phyloP scores from a whole-genome alignment of 2,113 vertebrate genomes.

The Natator depressus region DNA sequence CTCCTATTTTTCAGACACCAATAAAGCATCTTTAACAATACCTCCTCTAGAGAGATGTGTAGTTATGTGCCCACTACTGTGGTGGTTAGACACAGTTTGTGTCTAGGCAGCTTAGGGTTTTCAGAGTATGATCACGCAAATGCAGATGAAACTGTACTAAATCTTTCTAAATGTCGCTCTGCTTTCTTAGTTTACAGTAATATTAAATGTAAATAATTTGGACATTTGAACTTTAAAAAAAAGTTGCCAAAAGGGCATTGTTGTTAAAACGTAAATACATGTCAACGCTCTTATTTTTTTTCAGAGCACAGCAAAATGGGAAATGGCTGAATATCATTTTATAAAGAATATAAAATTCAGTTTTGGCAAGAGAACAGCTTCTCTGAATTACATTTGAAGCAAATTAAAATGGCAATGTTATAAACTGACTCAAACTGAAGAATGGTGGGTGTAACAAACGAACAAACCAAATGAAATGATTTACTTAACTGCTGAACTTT shows the following conservation, averaged over 20 bases:
- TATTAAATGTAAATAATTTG: not conserved
- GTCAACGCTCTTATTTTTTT: not conserved
- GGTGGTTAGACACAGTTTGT: not conserved
- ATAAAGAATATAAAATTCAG: not conserved
- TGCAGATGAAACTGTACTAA: not conserved
- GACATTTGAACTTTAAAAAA: not conserved
- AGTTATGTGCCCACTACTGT: not conserved
- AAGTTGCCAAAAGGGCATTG: not conserved
- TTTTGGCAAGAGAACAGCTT: not conserved
- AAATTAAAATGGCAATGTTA: not conserved
- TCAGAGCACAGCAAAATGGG: not conserved
- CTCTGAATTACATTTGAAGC: not conserved
- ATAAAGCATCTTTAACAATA: not conserved
- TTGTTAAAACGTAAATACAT: not conserved
- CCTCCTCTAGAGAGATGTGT: not conserved
- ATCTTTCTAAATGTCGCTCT: not conserved
- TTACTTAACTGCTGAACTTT: not conserved
- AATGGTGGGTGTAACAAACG: not conserved
- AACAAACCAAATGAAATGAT: not conserved
- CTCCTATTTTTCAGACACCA: not conserved
- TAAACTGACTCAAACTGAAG: not conserved
- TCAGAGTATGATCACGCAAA: not conserved
- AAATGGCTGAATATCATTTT: not conserved
- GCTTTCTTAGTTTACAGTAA: not conserved
- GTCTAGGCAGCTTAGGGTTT: not conserved